Evolutionary conservation across 2,888 invertebrate genomes (phyloP).

Genomic region (Suillia variegata): DNA sequence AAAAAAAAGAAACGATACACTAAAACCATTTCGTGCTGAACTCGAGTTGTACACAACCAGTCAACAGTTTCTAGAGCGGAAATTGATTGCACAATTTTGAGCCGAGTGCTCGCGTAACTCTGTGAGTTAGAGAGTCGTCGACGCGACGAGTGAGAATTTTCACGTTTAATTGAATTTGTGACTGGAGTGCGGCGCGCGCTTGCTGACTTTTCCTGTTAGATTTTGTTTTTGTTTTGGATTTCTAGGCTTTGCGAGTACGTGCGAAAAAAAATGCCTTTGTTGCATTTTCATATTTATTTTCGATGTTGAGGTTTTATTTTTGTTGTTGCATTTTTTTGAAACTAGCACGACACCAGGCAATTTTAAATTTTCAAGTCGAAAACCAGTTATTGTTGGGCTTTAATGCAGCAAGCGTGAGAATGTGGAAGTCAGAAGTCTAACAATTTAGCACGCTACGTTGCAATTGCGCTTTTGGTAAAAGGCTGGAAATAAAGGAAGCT

Average conservation of each 20-base stretch:
- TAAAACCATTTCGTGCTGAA: conserved; percentile 6
- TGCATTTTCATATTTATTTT: not conserved
- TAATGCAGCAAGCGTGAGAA: too few relatives aligned
- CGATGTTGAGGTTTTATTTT: not conserved
- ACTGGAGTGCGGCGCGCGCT: not conserved
- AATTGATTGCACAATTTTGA: conserved; percentile 54
- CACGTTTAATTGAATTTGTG: not conserved
- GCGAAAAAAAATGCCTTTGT: not conserved
- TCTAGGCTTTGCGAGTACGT: not conserved
- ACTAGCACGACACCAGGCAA: too few relatives aligned
- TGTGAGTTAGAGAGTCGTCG: too few relatives aligned
- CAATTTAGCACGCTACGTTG: too few relatives aligned
- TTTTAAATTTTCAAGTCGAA: too few relatives aligned
- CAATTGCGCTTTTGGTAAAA: too few relatives aligned
- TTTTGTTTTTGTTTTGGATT: not conserved
- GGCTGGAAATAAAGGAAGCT: too few relatives aligned
- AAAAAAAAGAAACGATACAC: too few relatives aligned
- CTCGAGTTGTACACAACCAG: too few relatives aligned
- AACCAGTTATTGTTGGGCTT: too few relatives aligned
- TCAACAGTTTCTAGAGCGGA: conserved; percentile 46
- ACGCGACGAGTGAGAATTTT: not conserved
- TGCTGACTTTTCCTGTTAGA: too few relatives aligned
- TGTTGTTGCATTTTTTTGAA: not conserved
- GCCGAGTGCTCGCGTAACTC: conserved; percentile 27
- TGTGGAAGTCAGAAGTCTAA: too few relatives aligned